phyloP scores from a whole-genome alignment of 1,140 invertebrate genomes.

The Pemphigus obesinymphae region DNA sequence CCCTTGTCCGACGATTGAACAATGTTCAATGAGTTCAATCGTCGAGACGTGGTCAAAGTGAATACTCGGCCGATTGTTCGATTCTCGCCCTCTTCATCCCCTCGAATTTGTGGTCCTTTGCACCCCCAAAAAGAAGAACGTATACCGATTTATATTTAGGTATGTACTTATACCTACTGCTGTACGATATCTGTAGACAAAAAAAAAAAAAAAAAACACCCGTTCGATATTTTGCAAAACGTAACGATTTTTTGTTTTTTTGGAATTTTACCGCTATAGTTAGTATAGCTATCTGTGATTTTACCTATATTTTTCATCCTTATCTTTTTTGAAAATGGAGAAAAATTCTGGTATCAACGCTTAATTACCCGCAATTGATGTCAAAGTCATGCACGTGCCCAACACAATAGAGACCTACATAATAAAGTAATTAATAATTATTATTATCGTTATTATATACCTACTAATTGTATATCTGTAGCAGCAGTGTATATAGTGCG shows the following conservation, averaged over 20 bases:
- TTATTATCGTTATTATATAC: background rate
- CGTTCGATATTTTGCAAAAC: background rate
- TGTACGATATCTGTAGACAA: background rate
- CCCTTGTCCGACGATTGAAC: background rate
- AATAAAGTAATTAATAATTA: slow-evolving; percentile 17
- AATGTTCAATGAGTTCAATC: background rate
- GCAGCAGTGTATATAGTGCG: no score
- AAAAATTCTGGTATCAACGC: background rate
- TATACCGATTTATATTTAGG: background rate
- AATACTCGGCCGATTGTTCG: background rate
- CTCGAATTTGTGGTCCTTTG: background rate
- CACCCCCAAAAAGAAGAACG: background rate
- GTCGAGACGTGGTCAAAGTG: no score
- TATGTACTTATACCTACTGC: background rate
- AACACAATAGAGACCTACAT: background rate
- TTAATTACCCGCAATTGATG: background rate
- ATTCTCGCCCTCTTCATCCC: background rate
- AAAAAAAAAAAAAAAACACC: background rate
- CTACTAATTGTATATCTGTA: no score
- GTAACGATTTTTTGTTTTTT: background rate
- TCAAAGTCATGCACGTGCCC: slow-evolving; percentile 3
- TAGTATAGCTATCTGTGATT: no score
- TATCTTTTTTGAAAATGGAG: background rate
- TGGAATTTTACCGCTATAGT: background rate
- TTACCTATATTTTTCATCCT: background rate